Conservation (phyloP, 2,113 vertebrate species). For the Thalassarche chlororhynchos region DNA sequence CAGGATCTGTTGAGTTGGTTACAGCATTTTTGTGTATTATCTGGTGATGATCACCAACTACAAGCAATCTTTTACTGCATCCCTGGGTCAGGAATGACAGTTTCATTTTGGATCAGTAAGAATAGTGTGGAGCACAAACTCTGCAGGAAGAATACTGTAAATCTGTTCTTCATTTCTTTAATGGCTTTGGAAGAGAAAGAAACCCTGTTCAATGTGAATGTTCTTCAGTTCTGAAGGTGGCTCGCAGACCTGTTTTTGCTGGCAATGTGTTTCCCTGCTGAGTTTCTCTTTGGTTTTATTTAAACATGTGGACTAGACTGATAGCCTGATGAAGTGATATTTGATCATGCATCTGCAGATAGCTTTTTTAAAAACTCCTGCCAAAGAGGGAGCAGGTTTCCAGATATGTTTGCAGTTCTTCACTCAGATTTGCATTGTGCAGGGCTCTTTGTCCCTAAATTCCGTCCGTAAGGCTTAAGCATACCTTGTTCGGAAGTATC, state of each 20-base stretch:
- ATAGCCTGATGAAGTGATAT: neutral
- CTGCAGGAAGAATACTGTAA: neutral
- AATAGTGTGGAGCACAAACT: neutral
- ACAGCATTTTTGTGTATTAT: neutral
- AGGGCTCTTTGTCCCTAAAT: neutral
- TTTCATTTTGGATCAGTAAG: neutral
- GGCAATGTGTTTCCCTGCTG: neutral
- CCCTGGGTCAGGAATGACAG: neutral
- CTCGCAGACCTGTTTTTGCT: neutral
- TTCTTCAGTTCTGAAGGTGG: neutral
- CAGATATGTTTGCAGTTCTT: neutral
- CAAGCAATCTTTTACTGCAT: neutral
- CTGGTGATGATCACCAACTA: rapidly evolving
- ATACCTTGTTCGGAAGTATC: neutral
- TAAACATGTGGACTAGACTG: neutral
- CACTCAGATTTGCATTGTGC: neutral
- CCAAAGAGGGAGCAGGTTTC: neutral
- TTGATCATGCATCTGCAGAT: neutral
- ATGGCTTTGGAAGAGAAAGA: neutral
- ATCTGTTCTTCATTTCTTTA: neutral
- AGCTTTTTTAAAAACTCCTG: neutral
- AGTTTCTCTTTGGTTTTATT: neutral
- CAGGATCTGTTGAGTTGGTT: neutral
- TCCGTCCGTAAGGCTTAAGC: neutral
- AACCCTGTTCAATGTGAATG: neutral